Evolutionary conservation across 2,888 invertebrate species (phyloP).

Genomic region (Leucoma salicis): DNA sequence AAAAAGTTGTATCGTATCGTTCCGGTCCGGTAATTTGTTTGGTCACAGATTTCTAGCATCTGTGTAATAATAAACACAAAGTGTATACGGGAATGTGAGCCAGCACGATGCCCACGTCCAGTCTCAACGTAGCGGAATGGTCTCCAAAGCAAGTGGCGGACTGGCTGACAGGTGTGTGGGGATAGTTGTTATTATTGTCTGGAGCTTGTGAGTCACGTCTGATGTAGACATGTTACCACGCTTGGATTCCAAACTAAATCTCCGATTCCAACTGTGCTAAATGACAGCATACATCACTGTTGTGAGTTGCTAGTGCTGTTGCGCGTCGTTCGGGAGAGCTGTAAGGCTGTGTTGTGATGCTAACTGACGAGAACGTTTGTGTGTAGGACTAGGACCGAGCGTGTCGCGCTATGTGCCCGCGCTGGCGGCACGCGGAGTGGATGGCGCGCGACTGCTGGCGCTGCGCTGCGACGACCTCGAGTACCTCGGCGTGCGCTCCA

Average conservation of each 20-base stretch:
- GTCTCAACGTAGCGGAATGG: constrained; percentile 90
- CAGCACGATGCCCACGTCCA: constrained; percentile 50
- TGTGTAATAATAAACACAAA: constrained; percentile 28
- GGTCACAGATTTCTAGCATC: constrained; percentile 18
- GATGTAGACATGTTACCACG: too few species aligned
- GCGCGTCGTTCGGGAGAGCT: too few species aligned
- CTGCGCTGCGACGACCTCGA: constrained; percentile 94
- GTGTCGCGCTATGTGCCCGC: constrained; percentile 90
- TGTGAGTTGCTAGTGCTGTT: too few species aligned
- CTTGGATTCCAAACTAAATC: too few species aligned
- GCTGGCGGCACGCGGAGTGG: constrained; percentile 90
- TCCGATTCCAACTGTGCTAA: too few species aligned
- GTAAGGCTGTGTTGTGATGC: too few species aligned
- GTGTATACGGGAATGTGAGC: constrained; percentile 46
- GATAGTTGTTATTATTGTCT: constrained; percentile 13
- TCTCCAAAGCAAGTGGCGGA: constrained; percentile 94
- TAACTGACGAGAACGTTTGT: constrained; percentile 16
- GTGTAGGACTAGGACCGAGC: constrained; percentile 88
- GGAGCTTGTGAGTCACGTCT: too few species aligned
- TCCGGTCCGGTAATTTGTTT: constrained; percentile 28
- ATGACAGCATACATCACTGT: too few species aligned
- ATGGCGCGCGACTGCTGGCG: constrained; percentile 91
- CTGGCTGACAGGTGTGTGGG: constrained; percentile 90
- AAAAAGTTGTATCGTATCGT: constrained; percentile 19
- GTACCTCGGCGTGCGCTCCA: constrained; percentile 90